A percentile compares a stretch with the other conserved stretches of the same genome.
Evolutionary conservation across 1,140 invertebrate species (phyloP).

Genomic region (Augochlora pura): DNA sequence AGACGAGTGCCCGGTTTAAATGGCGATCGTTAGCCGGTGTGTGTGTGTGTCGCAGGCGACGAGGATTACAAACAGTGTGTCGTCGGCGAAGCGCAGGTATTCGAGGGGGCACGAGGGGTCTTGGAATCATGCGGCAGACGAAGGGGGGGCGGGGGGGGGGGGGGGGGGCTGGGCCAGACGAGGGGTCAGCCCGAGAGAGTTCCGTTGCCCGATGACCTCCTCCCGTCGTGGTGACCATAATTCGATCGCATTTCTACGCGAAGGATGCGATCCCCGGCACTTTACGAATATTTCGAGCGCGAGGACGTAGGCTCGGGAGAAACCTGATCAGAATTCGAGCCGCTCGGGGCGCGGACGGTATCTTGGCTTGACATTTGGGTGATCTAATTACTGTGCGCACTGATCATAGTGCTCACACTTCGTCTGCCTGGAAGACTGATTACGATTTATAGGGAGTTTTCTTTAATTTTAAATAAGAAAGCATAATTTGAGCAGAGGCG

Average conservation of each 20-base stretch:
- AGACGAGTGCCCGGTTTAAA: not conserved
- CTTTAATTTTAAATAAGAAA: no score
- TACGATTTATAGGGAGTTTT: no score
- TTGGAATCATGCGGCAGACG: constrained; percentile 1
- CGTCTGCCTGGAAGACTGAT: no score
- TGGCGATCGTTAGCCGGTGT: constrained; percentile 14
- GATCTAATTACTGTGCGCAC: not conserved
- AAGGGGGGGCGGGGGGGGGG: no score
- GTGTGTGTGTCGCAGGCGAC: no score
- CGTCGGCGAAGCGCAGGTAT: constrained; percentile 30
- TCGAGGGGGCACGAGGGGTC: not conserved
- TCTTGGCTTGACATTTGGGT: not conserved
- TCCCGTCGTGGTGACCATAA: constrained; percentile 15
- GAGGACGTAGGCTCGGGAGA: not conserved
- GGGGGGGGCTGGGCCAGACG: no score
- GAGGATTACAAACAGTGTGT: constrained; percentile 30
- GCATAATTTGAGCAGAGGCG: no score
- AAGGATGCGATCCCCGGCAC: not conserved
- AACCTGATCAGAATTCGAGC: not conserved
- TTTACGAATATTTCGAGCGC: not conserved
- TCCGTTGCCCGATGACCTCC: constrained; percentile 13
- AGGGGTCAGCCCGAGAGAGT: constrained; percentile 30
- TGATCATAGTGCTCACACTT: not conserved
- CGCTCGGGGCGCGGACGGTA: not conserved
- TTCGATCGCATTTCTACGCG: constrained; percentile 4